These are phyloP conservation scores for Trypoxylus dichotomus DNA, from an alignment of 1,140 invertebrate species.

Conservation along the genomic window DNA sequence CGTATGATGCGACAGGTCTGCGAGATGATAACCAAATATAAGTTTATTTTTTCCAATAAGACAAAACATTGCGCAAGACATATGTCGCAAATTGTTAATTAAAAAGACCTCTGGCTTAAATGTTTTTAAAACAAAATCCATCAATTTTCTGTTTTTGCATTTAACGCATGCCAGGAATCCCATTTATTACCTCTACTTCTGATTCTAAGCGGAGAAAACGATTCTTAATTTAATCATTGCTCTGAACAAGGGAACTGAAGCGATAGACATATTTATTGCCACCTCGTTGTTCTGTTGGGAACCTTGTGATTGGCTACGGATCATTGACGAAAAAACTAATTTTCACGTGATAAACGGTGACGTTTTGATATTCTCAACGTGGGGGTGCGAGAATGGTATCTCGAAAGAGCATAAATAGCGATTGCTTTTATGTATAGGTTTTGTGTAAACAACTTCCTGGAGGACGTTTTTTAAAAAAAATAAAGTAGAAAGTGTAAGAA, in stretches of 20 bases:
- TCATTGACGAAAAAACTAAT: conserved; percentile 40
- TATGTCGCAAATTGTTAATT: no score
- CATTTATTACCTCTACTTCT: neutral
- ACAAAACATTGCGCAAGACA: no score
- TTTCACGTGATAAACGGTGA: conserved; percentile 32
- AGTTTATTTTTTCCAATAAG: no score
- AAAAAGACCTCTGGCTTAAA: no score
- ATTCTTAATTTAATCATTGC: conserved; percentile 12
- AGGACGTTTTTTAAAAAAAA: no score
- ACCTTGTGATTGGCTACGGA: conserved; percentile 34
- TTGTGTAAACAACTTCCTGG: no score
- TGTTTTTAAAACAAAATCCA: no score
- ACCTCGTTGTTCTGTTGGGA: conserved; percentile 31
- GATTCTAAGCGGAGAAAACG: neutral
- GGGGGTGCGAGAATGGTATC: neutral
- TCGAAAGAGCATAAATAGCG: no score
- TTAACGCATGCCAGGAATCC: neutral
- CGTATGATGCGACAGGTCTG: no score
- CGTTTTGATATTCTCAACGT: conserved; percentile 16
- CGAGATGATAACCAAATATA: no score
- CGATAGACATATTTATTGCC: conserved; percentile 29
- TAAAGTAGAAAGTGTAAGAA: no score
- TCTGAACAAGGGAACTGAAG: conserved; percentile 5
- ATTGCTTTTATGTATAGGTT: no score
- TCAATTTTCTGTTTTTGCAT: neutral